Conservation (phyloP, 2,888 invertebrate genomes). For the Rhodophaea formosa region DNA sequence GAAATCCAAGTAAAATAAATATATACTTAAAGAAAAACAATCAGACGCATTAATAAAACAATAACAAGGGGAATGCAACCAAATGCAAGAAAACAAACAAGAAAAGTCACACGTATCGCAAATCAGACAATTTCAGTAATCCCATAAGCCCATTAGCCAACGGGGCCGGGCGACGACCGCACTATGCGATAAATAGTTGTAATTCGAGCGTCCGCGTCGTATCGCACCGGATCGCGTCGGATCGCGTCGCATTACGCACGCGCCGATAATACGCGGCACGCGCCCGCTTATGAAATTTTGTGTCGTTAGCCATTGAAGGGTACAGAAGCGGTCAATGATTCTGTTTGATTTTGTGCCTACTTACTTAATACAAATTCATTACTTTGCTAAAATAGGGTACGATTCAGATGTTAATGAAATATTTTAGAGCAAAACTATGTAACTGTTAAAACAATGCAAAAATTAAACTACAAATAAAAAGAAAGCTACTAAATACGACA, state of each 20-base stretch:
- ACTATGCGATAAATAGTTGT: slow-evolving; percentile 72
- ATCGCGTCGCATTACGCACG: slow-evolving; percentile 42
- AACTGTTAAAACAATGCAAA: too few species aligned
- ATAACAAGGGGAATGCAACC: slow-evolving; percentile 3
- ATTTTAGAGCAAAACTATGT: too few species aligned
- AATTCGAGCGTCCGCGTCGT: slow-evolving; percentile 62
- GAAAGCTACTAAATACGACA: too few species aligned
- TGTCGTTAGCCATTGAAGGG: slow-evolving; percentile 44
- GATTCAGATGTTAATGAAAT: too few species aligned
- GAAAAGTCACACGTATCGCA: slow-evolving; percentile 17
- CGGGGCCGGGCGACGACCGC: slow-evolving; percentile 49
- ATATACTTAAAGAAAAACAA: background rate
- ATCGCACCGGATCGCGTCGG: slow-evolving; percentile 43
- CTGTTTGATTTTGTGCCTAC: background rate
- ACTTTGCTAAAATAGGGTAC: too few species aligned
- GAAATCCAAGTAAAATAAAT: too few species aligned
- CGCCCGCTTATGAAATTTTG: slow-evolving; percentile 70
- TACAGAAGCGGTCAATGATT: background rate
- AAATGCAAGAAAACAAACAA: slow-evolving; percentile 17
- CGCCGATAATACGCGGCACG: slow-evolving; percentile 75
- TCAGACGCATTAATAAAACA: background rate
- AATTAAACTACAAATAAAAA: too few species aligned
- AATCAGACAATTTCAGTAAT: slow-evolving; percentile 54
- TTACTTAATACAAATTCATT: too few species aligned
- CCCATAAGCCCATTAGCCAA: slow-evolving; percentile 59